phyloP scores from a whole-genome alignment of 2,797 vertebrate genomes.

The Notoglanidium macrostoma region DNA sequence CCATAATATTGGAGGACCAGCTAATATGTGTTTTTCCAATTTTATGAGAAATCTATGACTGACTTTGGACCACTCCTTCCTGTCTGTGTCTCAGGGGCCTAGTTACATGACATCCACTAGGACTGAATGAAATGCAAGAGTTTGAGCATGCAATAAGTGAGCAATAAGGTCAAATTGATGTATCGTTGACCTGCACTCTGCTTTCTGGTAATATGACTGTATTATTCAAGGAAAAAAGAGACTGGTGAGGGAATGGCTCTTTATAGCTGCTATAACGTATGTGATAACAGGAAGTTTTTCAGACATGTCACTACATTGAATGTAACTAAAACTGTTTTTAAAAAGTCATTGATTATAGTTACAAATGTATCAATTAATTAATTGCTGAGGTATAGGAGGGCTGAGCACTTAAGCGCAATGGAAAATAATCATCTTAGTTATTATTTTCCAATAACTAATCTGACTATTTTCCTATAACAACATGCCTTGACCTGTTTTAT shows the following conservation, averaged over 20 bases:
- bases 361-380: not conserved
- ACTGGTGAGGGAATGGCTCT: not conserved
- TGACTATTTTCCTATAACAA: not conserved
- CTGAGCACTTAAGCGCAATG: too few relatives aligned
- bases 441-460: not conserved
- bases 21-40: not conserved
- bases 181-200: constrained; percentile 38
- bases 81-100: not conserved
- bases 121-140: not conserved
- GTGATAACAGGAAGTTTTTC: not conserved
- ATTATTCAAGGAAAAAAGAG: too few relatives aligned
- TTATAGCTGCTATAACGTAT: not conserved
- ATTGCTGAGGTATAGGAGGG: not conserved
- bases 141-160: constrained; percentile 46
- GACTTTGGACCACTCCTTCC: not conserved
- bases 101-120: not conserved
- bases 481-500: not conserved
- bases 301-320: not conserved
- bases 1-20: too few relatives aligned
- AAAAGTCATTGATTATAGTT: not conserved
- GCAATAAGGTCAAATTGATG: constrained; percentile 46
- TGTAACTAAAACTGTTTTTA: not conserved
- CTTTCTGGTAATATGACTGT: too few relatives aligned
- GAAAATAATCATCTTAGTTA: not conserved
- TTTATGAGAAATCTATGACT: not conserved